Conservation (phyloP, 2,888 invertebrate species). For the Caenorhabditis drosophilae region DNA sequence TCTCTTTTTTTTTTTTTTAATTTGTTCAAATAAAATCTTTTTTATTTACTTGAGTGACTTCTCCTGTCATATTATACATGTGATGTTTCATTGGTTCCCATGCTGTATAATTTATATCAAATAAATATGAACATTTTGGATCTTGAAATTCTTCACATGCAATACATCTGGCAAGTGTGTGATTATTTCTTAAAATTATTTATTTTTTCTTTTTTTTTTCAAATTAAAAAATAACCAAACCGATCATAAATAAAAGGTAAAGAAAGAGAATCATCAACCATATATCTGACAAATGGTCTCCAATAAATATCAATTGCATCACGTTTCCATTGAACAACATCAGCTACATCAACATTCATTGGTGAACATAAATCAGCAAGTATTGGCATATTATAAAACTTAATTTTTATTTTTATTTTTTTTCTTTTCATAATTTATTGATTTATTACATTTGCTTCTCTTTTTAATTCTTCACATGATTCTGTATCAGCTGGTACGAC, state of each 20-base stretch:
- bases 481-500: constrained; percentile 47
- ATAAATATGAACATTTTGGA: constrained; percentile 60
- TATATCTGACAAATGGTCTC: constrained; percentile 58
- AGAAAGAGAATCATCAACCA: constrained; percentile 58
- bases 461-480: constrained; percentile 51
- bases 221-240: too few relatives aligned
- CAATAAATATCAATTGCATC: constrained; percentile 61
- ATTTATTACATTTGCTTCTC: constrained; percentile 52
- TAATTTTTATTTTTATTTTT: constrained; percentile 2
- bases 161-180: constrained; percentile 59
- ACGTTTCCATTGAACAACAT: constrained; percentile 54
- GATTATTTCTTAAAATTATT: constrained; percentile 61
- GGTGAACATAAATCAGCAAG: constrained; percentile 48
- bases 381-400: constrained; percentile 57
- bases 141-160: constrained; percentile 63
- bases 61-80: constrained; percentile 59
- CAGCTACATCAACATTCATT: constrained; percentile 33
- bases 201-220: too few relatives aligned
- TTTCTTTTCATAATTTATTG: constrained; percentile 2
- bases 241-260: constrained; percentile 62
- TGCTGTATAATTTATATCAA: constrained; percentile 58
- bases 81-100: constrained; percentile 63
- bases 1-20: neutral
- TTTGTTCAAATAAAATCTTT: neutral
- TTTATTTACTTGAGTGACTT: constrained; percentile 56